Evolutionary conservation across 2,113 vertebrate genomes (phyloP).

Genomic region (Sinocyclocheilus grahami): DNA sequence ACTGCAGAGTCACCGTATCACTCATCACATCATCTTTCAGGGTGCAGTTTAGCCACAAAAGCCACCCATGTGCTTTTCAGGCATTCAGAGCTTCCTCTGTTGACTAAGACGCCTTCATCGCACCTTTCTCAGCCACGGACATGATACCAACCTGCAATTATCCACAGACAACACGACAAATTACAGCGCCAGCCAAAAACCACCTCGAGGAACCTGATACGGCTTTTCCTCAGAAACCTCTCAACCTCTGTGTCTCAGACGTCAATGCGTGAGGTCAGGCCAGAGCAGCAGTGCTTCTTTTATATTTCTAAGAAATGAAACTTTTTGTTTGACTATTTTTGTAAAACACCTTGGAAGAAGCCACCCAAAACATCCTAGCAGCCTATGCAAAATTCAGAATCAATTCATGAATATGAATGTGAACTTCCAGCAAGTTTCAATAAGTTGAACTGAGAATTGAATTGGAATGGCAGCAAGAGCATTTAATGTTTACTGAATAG

Average conservation of each 20-base stretch:
- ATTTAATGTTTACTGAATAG: neutral
- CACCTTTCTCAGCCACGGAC: neutral
- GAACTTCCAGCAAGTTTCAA: neutral
- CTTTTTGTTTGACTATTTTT: neutral
- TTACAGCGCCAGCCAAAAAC: neutral
- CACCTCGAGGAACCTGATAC: constrained; percentile 12
- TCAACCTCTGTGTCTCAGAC: neutral
- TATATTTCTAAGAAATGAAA: neutral
- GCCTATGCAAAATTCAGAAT: neutral
- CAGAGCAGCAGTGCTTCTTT: neutral
- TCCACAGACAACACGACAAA: constrained; percentile 33
- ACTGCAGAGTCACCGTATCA: neutral
- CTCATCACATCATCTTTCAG: neutral
- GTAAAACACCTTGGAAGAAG: neutral
- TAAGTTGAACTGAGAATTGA: neutral
- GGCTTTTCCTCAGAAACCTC: constrained; percentile 17
- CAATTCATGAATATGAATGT: neutral
- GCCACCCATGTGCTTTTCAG: neutral
- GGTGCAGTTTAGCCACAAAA: constrained; percentile 1
- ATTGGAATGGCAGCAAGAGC: neutral
- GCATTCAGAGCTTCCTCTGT: constrained; percentile 4
- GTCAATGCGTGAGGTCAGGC: neutral
- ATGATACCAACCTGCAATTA: constrained; percentile 35
- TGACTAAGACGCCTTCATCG: constrained; percentile 23
- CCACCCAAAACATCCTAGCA: neutral